A percentile compares a stretch with the other conserved stretches of the same genome.
Evolutionary conservation across 2,113 vertebrate species (phyloP).

Genomic region (Cyprinodon tularosa): DNA sequence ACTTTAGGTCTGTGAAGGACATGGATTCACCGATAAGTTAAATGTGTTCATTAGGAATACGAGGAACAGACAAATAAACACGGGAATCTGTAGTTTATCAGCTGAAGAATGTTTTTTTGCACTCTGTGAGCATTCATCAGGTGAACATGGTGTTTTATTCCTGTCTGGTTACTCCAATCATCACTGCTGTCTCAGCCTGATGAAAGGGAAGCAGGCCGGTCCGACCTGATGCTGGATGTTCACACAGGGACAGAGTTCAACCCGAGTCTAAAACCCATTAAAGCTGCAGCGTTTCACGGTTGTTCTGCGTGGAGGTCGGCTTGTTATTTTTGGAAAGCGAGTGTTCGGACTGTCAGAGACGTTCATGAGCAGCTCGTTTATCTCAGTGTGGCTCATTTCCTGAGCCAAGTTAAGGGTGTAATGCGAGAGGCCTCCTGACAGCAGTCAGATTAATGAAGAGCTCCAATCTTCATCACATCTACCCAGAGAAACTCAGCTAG

Average conservation of each 20-base stretch:
- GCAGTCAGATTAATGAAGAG: slow-evolving; percentile 4
- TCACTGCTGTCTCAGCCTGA: no score
- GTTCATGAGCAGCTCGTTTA: slow-evolving; percentile 18
- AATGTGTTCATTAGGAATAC: no score
- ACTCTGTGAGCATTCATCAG: no score
- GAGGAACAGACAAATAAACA: no score
- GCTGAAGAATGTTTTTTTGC: no score
- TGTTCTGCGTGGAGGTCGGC: not conserved
- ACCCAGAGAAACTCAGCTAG: not conserved
- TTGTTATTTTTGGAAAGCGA: slow-evolving; percentile 15
- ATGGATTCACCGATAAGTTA: no score
- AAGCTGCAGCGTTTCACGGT: not conserved
- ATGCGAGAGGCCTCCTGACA: slow-evolving; percentile 12
- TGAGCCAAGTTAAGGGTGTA: not conserved
- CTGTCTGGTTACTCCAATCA: no score
- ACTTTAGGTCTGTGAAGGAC: no score
- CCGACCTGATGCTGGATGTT: not conserved
- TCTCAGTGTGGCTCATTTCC: slow-evolving; percentile 12
- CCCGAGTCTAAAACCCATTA: not conserved
- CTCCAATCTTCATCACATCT: not conserved
- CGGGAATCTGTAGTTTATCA: no score
- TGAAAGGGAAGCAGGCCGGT: no score
- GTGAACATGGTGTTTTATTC: no score
- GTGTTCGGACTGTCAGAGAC: slow-evolving; percentile 1
- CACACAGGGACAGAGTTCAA: not conserved